Evolutionary conservation across 2,888 invertebrate species (phyloP).

Genomic region (Nomada ruficornis): DNA sequence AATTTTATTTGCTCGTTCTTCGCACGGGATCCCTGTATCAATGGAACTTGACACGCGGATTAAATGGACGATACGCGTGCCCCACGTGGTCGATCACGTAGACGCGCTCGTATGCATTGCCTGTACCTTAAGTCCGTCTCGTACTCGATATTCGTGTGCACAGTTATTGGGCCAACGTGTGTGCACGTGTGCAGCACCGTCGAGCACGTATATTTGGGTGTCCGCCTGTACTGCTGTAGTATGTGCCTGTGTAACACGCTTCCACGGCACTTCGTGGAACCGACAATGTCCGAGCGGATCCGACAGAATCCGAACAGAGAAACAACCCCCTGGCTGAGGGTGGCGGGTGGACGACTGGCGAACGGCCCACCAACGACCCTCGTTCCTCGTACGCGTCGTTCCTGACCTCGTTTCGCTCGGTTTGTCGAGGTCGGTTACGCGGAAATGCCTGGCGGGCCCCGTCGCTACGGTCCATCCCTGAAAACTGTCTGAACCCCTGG

Average conservation of each 20-base stretch:
- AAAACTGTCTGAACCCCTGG: slow-evolving; percentile 17
- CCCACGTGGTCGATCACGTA: slow-evolving; percentile 11
- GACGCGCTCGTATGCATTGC: slow-evolving; percentile 29
- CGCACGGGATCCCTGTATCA: slow-evolving; percentile 14
- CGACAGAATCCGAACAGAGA: slow-evolving; percentile 70
- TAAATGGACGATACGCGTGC: background rate
- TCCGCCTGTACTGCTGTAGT: slow-evolving; percentile 11
- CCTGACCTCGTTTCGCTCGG: slow-evolving; percentile 81
- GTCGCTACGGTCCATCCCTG: slow-evolving; percentile 13
- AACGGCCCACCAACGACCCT: slow-evolving; percentile 66
- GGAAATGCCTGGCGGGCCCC: slow-evolving; percentile 64
- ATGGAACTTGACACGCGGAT: background rate
- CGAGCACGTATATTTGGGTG: slow-evolving; percentile 21
- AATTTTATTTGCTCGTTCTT: background rate
- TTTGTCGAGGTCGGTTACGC: slow-evolving; percentile 81
- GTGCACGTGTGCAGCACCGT: background rate
- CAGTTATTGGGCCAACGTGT: slow-evolving; percentile 14
- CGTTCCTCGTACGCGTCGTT: slow-evolving; percentile 70
- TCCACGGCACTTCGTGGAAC: slow-evolving; percentile 35
- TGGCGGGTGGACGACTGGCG: slow-evolving; percentile 51
- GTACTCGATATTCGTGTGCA: slow-evolving; percentile 2
- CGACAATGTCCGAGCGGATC: slow-evolving; percentile 66
- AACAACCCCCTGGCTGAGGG: slow-evolving; percentile 63
- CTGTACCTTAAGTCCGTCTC: slow-evolving; percentile 34
- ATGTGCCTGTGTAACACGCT: slow-evolving; percentile 56